Base-by-base conservation (phyloP, 53 echinoderm and acorn worm genomes). In the Astropecten irregularis region DNA sequence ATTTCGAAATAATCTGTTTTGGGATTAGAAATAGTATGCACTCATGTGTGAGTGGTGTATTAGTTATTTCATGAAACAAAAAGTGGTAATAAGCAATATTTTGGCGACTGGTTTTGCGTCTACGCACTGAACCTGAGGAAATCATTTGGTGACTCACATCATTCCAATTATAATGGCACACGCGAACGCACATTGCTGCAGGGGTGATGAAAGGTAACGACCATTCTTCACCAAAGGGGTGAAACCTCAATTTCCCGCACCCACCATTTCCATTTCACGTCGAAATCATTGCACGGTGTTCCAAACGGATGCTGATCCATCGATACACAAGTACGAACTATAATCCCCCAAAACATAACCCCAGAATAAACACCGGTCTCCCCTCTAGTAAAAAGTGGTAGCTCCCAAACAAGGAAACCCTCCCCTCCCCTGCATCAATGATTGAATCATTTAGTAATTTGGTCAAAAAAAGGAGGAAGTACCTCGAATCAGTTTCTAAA, bases 361-460 rank as follows among this genome's bases (percentile, higher is more conserved):
- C n/a, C n/a, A n/a, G n/a, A n/a, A n/a, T n/a, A n/a, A n/a, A n/a
- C n/a, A n/a, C n/a, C n/a, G 9, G 42, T 20, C 28, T 18, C 26
- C 38, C 23, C 44, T 25, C 59, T 32, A 28, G 56, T 62, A 18
- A 2, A 61, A 62, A 76, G 29, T 79, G 79, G 79, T 79, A 56
- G 61, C n/a, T 21, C 16, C 79, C 79, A 79, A 79, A 79, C 62
- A 79, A 61, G 79, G 79, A 79, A 79, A 61, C 62, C 66, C 61
- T 44, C 22, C n/a, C n/a, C n/a, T n/a, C n/a, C n/a, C n/a, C 10
- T 62, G n/a, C 30, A 52, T 30, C 13, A 27, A 18, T 11, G 21
- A 62, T 36, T 31, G 19, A 6, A 42, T 46, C 26, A 40, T 40
- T 40, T 55, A 59, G 27, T 15, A 25, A 26, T 47, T 79, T n/a